phyloP scores from a whole-genome alignment of 2,888 invertebrate species.

The Philopedon plagiatum region DNA sequence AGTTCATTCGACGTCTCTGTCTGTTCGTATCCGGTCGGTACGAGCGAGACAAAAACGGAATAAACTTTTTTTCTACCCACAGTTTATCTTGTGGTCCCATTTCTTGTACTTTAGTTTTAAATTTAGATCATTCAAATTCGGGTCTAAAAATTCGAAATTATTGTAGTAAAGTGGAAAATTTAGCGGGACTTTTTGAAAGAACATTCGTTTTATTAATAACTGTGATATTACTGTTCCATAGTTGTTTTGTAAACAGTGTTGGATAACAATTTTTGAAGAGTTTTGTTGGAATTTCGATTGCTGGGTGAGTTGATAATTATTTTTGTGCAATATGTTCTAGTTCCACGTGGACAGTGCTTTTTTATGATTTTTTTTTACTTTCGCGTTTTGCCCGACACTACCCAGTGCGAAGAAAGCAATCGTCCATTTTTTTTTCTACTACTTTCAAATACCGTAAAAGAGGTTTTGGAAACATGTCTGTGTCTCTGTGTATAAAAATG shows the following conservation, averaged over 20 bases:
- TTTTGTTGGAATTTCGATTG: neutral
- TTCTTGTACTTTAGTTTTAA: constrained; percentile 46
- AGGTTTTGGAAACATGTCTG: too few species aligned
- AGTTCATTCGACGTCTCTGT: constrained; percentile 30
- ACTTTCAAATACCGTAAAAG: too few species aligned
- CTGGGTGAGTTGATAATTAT: neutral
- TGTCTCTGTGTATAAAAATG: too few species aligned
- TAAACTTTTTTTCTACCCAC: constrained; percentile 34
- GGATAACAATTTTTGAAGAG: neutral
- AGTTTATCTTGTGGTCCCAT: constrained; percentile 37
- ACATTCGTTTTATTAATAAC: neutral
- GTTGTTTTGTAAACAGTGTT: constrained; percentile 14
- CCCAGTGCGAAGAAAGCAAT: too few species aligned
- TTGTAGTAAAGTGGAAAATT: neutral
- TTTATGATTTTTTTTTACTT: neutral
- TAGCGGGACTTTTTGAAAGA: neutral
- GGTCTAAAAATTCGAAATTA: constrained; percentile 1
- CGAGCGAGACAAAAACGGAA: neutral
- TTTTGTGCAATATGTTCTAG: constrained; percentile 8
- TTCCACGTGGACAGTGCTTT: constrained; percentile 1
- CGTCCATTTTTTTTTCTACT: too few species aligned
- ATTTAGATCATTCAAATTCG: constrained; percentile 23
- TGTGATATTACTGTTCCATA: constrained; percentile 14
- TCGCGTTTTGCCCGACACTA: too few species aligned
- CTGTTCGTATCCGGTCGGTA: neutral